Percentiles rank a stretch among this genome's conserved stretches.
Conservation (phyloP, 1,140 invertebrate genomes). For the Subanguina moxae region DNA sequence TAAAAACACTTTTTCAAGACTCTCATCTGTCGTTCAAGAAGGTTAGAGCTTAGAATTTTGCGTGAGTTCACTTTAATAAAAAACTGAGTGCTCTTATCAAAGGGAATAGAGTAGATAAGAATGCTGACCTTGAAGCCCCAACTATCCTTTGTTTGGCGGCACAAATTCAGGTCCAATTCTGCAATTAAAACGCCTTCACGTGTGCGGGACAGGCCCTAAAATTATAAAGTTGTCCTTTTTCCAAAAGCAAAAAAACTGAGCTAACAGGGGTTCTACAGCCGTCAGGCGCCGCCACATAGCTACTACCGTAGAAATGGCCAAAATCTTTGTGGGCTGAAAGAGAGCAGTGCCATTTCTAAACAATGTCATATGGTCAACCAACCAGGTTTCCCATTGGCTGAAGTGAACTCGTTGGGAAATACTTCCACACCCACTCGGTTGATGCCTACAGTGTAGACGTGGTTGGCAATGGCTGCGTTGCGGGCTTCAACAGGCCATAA, state of each 20-base stretch:
- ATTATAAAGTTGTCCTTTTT: constrained; percentile 23
- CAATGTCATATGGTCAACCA: no score
- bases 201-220: constrained; percentile 76
- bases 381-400: constrained; percentile 78
- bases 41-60: no score
- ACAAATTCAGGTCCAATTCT: constrained; percentile 89
- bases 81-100: not conserved
- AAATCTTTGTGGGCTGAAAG: constrained; percentile 79
- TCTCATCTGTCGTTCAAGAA: no score
- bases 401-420: constrained; percentile 84
- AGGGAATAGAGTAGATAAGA: not conserved
- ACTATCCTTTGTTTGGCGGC: constrained; percentile 85
- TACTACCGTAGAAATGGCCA: constrained; percentile 90
- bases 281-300: constrained; percentile 87
- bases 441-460: constrained; percentile 86
- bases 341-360: not conserved
- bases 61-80: not conserved
- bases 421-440: constrained; percentile 90
- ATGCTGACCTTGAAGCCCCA: constrained; percentile 79
- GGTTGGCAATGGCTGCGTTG: constrained; percentile 93
- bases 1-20: no score
- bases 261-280: constrained; percentile 78
- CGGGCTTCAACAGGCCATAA: constrained; percentile 73
- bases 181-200: constrained; percentile 84
- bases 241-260: not conserved